Evolutionary conservation across 2,113 vertebrate species (phyloP).

Genomic region (Mastomys natalensis): DNA sequence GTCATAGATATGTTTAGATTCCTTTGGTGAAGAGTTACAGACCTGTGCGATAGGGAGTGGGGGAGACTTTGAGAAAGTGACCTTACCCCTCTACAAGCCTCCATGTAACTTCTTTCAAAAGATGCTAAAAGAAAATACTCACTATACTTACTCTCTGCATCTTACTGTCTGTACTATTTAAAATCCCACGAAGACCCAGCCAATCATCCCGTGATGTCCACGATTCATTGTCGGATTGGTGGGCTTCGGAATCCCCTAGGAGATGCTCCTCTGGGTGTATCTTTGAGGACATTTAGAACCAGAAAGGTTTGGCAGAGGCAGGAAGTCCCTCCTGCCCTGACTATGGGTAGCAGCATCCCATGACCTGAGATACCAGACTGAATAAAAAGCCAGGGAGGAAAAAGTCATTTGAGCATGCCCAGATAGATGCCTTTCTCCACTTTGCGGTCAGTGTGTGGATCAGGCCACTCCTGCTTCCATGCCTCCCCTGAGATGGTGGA

Average conservation of each 20-base stretch:
- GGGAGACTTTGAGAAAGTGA: background rate
- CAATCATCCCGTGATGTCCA: background rate
- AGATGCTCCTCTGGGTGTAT: background rate
- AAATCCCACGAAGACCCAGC: background rate
- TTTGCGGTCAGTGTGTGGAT: background rate
- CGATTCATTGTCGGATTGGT: background rate
- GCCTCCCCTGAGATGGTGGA: background rate
- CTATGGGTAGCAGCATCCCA: background rate
- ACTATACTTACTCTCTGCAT: background rate
- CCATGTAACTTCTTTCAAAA: background rate
- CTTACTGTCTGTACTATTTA: background rate
- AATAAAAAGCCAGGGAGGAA: background rate
- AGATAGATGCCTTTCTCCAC: background rate
- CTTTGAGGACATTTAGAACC: background rate
- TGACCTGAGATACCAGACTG: background rate
- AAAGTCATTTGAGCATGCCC: too few species aligned
- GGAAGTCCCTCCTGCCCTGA: background rate
- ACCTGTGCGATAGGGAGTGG: background rate
- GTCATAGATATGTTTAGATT: background rate
- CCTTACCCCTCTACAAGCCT: rapidly evolving
- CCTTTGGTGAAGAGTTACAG: background rate
- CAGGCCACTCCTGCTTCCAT: background rate
- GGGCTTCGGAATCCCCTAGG: background rate
- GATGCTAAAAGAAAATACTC: background rate
- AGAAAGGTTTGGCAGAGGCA: background rate